These are phyloP conservation scores for Manis pentadactyla DNA, from an alignment of 2,797 vertebrate species.

Conservation along the genomic window DNA sequence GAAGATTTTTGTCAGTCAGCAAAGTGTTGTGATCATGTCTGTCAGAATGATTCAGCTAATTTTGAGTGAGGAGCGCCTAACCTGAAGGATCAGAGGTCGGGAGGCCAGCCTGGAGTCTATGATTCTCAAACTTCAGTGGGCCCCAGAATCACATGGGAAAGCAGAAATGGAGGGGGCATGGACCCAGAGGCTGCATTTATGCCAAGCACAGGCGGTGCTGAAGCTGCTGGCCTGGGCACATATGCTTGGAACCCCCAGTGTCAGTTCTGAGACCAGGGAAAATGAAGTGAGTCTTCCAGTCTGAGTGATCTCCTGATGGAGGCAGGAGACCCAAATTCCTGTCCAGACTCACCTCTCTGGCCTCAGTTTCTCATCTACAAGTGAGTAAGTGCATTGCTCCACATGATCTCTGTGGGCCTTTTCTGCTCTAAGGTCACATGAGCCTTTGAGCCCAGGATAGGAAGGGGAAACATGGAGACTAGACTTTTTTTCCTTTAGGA, in stretches of 20 bases:
- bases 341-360: background rate
- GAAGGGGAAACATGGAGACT: too few relatives aligned
- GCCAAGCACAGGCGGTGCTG: background rate
- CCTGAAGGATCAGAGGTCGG: background rate
- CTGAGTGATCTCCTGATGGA: rapidly evolving
- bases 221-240: background rate
- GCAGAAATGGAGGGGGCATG: too few relatives aligned
- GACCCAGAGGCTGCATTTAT: too few relatives aligned
- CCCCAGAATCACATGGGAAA: background rate
- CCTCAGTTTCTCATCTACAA: background rate
- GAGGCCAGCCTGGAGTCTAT: background rate
- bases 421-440: background rate
- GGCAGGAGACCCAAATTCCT: background rate
- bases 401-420: background rate
- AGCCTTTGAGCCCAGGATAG: background rate
- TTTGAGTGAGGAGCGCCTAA: rapidly evolving
- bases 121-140: background rate
- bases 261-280: background rate
- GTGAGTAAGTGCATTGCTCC: background rate
- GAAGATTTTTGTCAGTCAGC: background rate
- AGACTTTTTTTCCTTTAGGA: background rate
- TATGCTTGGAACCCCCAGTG: background rate
- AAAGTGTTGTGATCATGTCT: rapidly evolving
- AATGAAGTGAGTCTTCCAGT: too few relatives aligned
- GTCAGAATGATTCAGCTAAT: background rate